phyloP scores from a whole-genome alignment of 2,888 invertebrate genomes.

The Eristalis intricaria region DNA sequence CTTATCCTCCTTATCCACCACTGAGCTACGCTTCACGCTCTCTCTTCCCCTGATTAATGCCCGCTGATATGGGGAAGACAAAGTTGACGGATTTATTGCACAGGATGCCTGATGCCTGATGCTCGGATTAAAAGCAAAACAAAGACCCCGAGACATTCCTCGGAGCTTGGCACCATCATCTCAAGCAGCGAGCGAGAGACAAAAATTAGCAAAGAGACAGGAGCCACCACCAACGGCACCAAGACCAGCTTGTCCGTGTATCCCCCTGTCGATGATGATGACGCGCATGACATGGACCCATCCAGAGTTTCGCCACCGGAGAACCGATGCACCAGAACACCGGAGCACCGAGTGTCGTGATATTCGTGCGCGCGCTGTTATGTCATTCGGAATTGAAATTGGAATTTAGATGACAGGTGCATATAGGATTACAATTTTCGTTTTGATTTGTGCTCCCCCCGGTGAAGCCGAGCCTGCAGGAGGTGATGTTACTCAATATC shows the following conservation, averaged over 20 bases:
- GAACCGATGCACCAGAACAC: neutral
- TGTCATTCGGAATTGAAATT: slow-evolving; percentile 62
- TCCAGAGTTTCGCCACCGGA: neutral
- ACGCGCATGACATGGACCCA: neutral
- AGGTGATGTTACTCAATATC: slow-evolving; percentile 53
- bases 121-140: slow-evolving; percentile 20
- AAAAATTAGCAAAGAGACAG: slow-evolving; percentile 58
- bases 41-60: slow-evolving; percentile 36
- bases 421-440: slow-evolving; percentile 61
- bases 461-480: slow-evolving; percentile 46
- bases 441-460: slow-evolving; percentile 61
- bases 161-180: neutral
- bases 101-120: slow-evolving; percentile 50
- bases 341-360: slow-evolving; percentile 29
- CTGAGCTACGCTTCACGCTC: slow-evolving; percentile 26
- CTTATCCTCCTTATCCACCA: slow-evolving; percentile 41
- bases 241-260: neutral
- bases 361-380: slow-evolving; percentile 62
- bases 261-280: slow-evolving; percentile 43
- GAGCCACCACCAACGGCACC: slow-evolving; percentile 41
- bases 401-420: slow-evolving; percentile 70
- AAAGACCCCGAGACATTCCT: slow-evolving; percentile 30
- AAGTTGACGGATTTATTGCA: slow-evolving; percentile 63
- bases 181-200: slow-evolving; percentile 11
- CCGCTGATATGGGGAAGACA: slow-evolving; percentile 39